Evolutionary conservation across 2,113 vertebrate genomes (phyloP).

Genomic region (Dicerorhinus sumatrensis): DNA sequence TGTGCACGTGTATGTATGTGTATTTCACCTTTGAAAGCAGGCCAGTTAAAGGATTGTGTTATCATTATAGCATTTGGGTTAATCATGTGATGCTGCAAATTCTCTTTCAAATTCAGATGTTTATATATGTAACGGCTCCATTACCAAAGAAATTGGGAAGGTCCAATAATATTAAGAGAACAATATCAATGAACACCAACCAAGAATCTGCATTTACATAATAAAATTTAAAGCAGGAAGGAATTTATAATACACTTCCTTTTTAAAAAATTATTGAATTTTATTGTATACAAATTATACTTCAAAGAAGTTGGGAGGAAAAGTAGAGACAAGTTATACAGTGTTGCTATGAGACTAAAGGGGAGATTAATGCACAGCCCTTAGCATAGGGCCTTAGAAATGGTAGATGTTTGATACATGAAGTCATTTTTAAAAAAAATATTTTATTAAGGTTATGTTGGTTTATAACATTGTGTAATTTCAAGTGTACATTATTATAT

Average conservation of each 20-base stretch:
- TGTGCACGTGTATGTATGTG: neutral
- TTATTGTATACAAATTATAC: neutral
- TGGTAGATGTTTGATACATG: neutral
- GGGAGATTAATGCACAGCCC: neutral
- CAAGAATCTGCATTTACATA: neutral
- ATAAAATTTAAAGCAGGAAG: neutral
- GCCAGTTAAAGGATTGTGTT: neutral
- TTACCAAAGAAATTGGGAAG: neutral
- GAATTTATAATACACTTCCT: neutral
- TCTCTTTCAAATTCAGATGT: conserved; percentile 9
- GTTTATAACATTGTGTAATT: too few relatives aligned
- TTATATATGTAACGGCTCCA: neutral
- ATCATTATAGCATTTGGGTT: neutral
- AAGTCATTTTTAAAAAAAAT: neutral
- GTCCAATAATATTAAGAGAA: neutral
- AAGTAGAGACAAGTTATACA: neutral
- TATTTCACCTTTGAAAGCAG: neutral
- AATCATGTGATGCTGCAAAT: neutral
- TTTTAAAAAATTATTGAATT: neutral
- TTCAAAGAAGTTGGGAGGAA: neutral
- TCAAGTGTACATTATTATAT: too few relatives aligned
- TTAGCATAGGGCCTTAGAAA: neutral
- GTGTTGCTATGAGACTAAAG: neutral
- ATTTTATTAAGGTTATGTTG: too few relatives aligned
- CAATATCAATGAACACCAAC: neutral